A percentile compares a stretch with the other conserved stretches of the same genome.
phyloP scores from a whole-genome alignment of 2,113 vertebrate species.

The Pedionomus torquatus region DNA sequence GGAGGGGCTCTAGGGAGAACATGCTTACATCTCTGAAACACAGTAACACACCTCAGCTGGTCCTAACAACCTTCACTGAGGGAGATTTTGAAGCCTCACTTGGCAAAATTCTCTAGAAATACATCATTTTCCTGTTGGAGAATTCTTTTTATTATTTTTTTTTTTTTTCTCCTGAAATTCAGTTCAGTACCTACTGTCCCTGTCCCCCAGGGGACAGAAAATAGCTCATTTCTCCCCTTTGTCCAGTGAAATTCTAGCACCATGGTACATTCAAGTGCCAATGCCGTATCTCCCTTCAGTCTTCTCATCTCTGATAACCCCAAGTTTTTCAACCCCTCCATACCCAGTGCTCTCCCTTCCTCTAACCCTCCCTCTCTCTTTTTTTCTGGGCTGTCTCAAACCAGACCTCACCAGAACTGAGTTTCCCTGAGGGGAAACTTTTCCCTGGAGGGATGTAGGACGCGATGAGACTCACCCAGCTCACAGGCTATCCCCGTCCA shows the following conservation, averaged over 20 bases:
- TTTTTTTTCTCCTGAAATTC: neutral
- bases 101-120: neutral
- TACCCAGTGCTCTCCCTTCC: neutral
- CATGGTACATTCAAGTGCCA: neutral
- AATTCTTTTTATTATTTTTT: neutral
- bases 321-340: neutral
- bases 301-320: neutral
- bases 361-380: neutral
- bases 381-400: neutral
- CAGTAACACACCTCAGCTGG: neutral
- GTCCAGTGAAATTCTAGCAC: neutral
- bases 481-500: slow-evolving; percentile 74
- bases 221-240: neutral
- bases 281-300: neutral
- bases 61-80: neutral
- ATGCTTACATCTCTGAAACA: neutral
- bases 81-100: neutral
- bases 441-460: neutral
- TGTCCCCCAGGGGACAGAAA: neutral
- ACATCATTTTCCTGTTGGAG: accelerated
- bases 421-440: neutral
- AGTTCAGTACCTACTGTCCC: neutral
- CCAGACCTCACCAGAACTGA: neutral
- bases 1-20: neutral
- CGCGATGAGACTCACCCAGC: slow-evolving; percentile 53